phyloP scores from a whole-genome alignment of 1,140 invertebrate genomes.

The Dendrolimus punctatus region DNA sequence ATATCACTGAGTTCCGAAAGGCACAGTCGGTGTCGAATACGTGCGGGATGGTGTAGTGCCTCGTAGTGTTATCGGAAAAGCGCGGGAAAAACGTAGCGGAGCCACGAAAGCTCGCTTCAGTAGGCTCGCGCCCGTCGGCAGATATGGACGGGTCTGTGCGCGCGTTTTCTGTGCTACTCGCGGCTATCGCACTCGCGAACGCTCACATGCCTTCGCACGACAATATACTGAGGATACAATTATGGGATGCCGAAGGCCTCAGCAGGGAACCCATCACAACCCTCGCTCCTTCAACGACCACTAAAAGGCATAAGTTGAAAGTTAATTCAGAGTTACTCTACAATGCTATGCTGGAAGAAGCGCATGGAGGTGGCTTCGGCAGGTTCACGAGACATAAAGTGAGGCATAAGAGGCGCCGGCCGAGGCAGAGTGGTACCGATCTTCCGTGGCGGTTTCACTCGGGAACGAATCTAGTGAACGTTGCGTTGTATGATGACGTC shows the following conservation, averaged over 20 bases:
- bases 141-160: slow-evolving; percentile 48
- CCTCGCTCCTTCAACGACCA: slow-evolving; percentile 13
- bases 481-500: slow-evolving; percentile 47
- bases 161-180: slow-evolving; percentile 38
- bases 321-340: slow-evolving; percentile 53
- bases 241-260: slow-evolving; percentile 60
- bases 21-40: slow-evolving; percentile 41
- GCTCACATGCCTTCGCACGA: slow-evolving; percentile 57
- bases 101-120: slow-evolving; percentile 32
- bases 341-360: slow-evolving; percentile 59
- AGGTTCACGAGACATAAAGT: slow-evolving; percentile 57
- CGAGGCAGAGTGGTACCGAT: slow-evolving; percentile 47
- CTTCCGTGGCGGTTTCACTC: slow-evolving; percentile 57
- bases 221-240: slow-evolving; percentile 59
- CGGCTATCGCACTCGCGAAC: slow-evolving; percentile 43
- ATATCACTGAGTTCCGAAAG: slow-evolving; percentile 24
- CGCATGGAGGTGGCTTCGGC: slow-evolving; percentile 37
- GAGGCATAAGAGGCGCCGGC: slow-evolving; percentile 52
- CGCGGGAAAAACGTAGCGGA: slow-evolving; percentile 51
- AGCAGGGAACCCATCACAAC: slow-evolving; percentile 40
- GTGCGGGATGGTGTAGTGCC: slow-evolving; percentile 23
- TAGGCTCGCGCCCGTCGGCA: slow-evolving; percentile 51
- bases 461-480: slow-evolving; percentile 38
- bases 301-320: slow-evolving; percentile 38
- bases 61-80: slow-evolving; percentile 59